Base-by-base conservation (phyloP, 2,888 invertebrate species). In the Nowickia ferox region DNA sequence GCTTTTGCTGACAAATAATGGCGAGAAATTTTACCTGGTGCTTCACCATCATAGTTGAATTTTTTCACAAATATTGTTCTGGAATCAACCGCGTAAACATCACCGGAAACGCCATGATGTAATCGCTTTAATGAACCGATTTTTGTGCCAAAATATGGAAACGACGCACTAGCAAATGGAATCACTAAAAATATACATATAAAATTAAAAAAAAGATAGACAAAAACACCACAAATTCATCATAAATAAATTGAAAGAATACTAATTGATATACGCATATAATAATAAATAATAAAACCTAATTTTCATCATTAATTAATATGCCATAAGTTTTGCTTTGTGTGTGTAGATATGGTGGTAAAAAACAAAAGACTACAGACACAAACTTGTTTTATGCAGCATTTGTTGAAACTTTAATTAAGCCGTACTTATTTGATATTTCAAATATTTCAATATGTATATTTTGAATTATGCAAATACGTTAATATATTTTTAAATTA, bases 21-120 rank as follows among this genome's bases (percentile, higher is more conserved):
- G 15, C 10, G 38, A 1, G 6, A 46, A 10, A 15, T 59, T 44
- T 84, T 90, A 97, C 97, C 96, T 92, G 98, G 97, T 68, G 97
- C 98, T 92, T 97, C 96, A 81, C 98, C 98, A 90, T 98, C 98
- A 92, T 98, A 98, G 88, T 95, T 96, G 93, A 98, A 97, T 93
- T 96, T 96, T 92, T 97, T 96, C 89, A 98, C 94, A 93, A 96
- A 97, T 81, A 98, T 93, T 71, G 98, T 98, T 90, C 97, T 94
- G 71, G 97, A 96, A 93, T 98, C 98, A 0, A 98, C 97, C 8
- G 97, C 97, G 93, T 95, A 98, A 76, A 98, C 97, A 90, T 95
- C 95, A 11, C 98, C 98, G 87, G 95, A 95, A 89, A 97, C 97
- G 88, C 95, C 96, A 93, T 97, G 97, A 93, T 97, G 96, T 88